These are phyloP conservation scores for Pocillopora meandrina DNA, from an alignment of 92 coral and sea anemone genomes.

Conservation along the genomic window DNA sequence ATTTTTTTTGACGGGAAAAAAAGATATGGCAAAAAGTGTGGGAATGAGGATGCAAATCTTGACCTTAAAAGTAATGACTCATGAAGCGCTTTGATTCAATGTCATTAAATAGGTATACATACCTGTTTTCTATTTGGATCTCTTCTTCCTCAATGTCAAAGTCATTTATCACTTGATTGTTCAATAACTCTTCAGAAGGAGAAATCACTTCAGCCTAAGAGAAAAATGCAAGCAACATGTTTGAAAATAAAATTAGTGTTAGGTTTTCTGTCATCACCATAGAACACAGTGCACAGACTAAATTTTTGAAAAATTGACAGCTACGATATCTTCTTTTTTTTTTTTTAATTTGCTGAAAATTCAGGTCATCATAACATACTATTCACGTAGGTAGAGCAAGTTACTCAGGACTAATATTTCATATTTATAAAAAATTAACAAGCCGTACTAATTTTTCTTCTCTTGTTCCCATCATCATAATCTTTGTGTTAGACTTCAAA, in stretches of 20 bases:
- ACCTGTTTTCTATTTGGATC: slow-evolving; percentile 94
- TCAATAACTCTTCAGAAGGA: slow-evolving; percentile 78
- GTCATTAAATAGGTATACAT: neutral
- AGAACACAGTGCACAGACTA: too few species aligned
- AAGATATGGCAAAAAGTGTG: too few species aligned
- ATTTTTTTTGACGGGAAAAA: too few species aligned
- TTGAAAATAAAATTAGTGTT: neutral
- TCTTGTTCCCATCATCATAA: slow-evolving; percentile 99
- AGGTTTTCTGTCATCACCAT: too few species aligned
- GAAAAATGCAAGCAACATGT: neutral
- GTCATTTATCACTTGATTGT: slow-evolving; percentile 92
- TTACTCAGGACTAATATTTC: neutral
- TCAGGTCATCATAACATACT: too few species aligned
- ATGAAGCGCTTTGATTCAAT: neutral
- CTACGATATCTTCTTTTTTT: too few species aligned
- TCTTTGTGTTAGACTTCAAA: slow-evolving; percentile 83
- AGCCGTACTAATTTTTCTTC: slow-evolving; percentile 89
- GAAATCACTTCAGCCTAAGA: slow-evolving; percentile 88
- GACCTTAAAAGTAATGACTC: too few species aligned
- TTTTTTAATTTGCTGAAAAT: too few species aligned
- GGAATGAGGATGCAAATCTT: too few species aligned
- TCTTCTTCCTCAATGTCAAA: slow-evolving; percentile 99
- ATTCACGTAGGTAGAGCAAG: too few species aligned
- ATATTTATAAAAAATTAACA: neutral
- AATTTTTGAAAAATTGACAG: too few species aligned